Evolutionary conservation across 2,113 vertebrate species (phyloP), one percentile per base, ranked within the genome.

Genomic region (Cyanistes caeruleus): DNA sequence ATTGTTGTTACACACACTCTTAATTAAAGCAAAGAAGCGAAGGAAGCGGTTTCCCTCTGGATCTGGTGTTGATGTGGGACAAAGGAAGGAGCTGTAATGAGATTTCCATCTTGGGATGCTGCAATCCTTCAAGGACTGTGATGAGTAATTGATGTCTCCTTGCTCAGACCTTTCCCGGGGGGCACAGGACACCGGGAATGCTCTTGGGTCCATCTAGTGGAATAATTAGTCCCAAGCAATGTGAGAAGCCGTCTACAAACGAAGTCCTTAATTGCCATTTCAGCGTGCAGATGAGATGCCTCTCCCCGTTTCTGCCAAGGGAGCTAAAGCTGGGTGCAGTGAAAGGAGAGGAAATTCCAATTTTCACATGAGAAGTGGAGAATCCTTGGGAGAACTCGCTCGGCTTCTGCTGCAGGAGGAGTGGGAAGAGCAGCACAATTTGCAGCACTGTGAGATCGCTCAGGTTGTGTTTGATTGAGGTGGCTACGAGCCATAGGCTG

Each of bases 291-390:
- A 21, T 1, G 68, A 73, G 62, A 7, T 14, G 55, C 4, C 35
- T 5, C 85, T n/a, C 43, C 18, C 18, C 21, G 0, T 39, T 63
- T 60, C 39, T 59, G 48, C 51, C 35, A 5, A 35, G 46, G 0
- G 3, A 49, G 3, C 19, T 31, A 1, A 37, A 70, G 23, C 21
- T 3, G 46, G 39, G 37, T 1, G 15, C 5, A 8, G 72, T 2
- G 3, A 62, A 82, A 55, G 0, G 46, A 0, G 1, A 68, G 25
- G 28, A 27, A 2, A 6, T 33, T 44, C 65, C 31, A 6, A 44
- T 30, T 87, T 63, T 27, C 43, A 14, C 4, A 0, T 3, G 3
- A 0, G 2, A n/a, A 31, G n/a, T 10, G 60, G 48, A 70, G 59
- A 81, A 74, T 23, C 65, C 89, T 80, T 37, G 52, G 24, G 24